Conservation (phyloP, 2,888 invertebrate species). For the Spodoptera picta region DNA sequence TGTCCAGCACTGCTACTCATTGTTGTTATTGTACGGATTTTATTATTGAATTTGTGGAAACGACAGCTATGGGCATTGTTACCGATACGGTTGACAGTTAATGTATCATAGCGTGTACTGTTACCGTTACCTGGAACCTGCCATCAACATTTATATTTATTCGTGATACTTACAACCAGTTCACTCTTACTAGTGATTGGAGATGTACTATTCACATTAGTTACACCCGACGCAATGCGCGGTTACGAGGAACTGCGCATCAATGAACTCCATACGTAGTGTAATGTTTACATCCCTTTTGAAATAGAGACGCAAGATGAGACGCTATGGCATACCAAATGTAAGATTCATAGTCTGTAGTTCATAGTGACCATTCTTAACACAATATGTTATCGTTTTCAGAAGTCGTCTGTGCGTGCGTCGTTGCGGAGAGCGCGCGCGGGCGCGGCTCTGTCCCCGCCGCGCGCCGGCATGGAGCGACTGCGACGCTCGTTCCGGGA, state of each 20-base stretch:
- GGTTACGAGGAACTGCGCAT: neutral
- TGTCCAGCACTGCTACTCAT: conserved; percentile 29
- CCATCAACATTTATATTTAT: conserved; percentile 28
- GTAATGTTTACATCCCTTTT: too few species aligned
- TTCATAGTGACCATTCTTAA: conserved; percentile 5
- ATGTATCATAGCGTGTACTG: conserved; percentile 44
- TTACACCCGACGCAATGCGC: neutral
- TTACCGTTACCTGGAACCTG: conserved; percentile 38
- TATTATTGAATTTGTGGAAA: conserved; percentile 51
- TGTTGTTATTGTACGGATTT: conserved; percentile 38
- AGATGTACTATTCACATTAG: neutral
- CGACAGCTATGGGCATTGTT: conserved; percentile 44
- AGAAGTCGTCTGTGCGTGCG: conserved; percentile 86
- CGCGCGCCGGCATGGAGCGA: conserved; percentile 93
- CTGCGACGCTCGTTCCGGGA: conserved; percentile 96
- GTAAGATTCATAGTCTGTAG: too few species aligned
- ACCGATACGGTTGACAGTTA: conserved; percentile 38
- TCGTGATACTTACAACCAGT: conserved; percentile 25
- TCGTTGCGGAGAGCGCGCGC: conserved; percentile 85
- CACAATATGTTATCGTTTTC: conserved; percentile 46
- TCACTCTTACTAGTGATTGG: conserved; percentile 6
- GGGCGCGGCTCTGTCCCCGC: conserved; percentile 84
- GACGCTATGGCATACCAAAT: too few species aligned
- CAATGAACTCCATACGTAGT: too few species aligned
- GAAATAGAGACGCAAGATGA: too few species aligned